These are phyloP conservation scores for Ostrea denselamellosa DNA, from an alignment of 1,140 invertebrate genomes.

Conservation along the genomic window DNA sequence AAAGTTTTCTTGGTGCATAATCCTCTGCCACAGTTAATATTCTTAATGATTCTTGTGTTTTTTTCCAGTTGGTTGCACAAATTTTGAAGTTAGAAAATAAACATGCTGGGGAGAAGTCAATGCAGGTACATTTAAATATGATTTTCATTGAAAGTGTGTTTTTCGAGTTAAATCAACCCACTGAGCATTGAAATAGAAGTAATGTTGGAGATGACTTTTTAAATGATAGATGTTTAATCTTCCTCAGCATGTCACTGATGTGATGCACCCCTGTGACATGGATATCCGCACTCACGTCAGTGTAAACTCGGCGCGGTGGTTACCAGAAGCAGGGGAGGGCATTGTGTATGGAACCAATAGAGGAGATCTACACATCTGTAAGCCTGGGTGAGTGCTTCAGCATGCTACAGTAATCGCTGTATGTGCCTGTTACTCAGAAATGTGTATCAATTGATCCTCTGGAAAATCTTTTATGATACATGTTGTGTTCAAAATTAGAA, in stretches of 20 bases:
- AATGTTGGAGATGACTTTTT: background rate
- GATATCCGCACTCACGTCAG: slow-evolving; percentile 83
- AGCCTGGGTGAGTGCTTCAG: slow-evolving; percentile 68
- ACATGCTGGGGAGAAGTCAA: slow-evolving; percentile 72
- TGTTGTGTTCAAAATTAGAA: no score
- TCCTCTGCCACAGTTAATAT: background rate
- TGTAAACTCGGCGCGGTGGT: slow-evolving; percentile 91
- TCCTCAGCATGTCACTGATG: slow-evolving; percentile 82
- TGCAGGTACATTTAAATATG: slow-evolving; percentile 64
- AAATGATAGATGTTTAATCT: background rate
- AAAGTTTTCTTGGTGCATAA: no score
- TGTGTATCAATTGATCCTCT: no score
- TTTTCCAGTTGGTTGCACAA: slow-evolving; percentile 84
- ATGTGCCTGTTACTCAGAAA: no score
- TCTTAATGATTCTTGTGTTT: background rate
- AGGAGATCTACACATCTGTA: slow-evolving; percentile 87
- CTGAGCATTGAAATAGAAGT: background rate
- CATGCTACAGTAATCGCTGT: no score
- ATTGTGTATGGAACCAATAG: slow-evolving; percentile 91
- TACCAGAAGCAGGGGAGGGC: slow-evolving; percentile 89
- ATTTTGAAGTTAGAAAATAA: slow-evolving; percentile 77
- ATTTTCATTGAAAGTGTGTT: background rate
- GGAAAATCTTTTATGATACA: no score
- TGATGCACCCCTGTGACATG: slow-evolving; percentile 82
- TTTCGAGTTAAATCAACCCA: background rate